Percentiles rank a stretch among this genome's conserved stretches.
These are phyloP conservation scores for Pelodiscus sinensis DNA, from an alignment of 2,113 vertebrate genomes.

Conservation along the genomic window DNA sequence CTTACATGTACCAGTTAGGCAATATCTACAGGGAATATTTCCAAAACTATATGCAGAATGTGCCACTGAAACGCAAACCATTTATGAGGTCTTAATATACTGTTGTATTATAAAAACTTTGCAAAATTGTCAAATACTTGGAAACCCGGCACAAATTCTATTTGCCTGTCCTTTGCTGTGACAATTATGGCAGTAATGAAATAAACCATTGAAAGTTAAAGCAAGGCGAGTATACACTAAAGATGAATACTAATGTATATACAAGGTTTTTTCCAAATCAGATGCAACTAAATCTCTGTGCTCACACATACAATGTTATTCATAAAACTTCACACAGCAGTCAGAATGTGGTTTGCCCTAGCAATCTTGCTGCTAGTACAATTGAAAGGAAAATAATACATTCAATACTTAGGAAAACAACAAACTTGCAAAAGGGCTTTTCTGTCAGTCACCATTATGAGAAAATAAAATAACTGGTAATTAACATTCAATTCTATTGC, in stretches of 20 bases:
- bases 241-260: background rate
- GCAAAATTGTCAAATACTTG: background rate
- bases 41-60: background rate
- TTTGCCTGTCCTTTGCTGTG: background rate
- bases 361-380: background rate
- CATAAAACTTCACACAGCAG: background rate
- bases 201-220: background rate
- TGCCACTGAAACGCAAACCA: background rate
- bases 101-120: background rate
- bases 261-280: background rate
- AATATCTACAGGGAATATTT: background rate
- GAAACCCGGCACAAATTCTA: background rate
- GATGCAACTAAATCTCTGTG: background rate
- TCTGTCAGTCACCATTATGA: background rate
- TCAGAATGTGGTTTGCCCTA: background rate
- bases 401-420: background rate
- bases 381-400: background rate
- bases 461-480: background rate
- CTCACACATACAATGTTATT: too few species aligned
- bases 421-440: background rate
- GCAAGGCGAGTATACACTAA: background rate
- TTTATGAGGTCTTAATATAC: background rate
- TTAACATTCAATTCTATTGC: background rate
- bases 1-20: background rate
- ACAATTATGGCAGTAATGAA: background rate